These are phyloP conservation scores for Nyctibius grandis DNA, from an alignment of 2,797 vertebrate species.

Conservation along the genomic window DNA sequence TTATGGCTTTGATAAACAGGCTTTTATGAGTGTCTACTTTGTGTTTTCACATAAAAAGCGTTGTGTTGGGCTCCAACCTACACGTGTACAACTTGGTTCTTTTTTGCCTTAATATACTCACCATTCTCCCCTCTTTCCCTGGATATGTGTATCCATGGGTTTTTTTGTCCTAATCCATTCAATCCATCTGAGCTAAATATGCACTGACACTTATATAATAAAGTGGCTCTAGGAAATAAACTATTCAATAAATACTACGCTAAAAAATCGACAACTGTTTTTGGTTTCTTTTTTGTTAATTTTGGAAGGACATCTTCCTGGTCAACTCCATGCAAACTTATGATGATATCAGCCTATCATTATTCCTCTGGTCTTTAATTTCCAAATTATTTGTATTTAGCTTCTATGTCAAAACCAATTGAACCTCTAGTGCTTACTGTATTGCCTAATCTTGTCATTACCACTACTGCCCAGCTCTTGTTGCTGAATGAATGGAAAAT, in stretches of 20 bases:
- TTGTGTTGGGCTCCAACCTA: neutral
- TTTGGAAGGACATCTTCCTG: neutral
- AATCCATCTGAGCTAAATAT: neutral
- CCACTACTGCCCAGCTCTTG: fast-evolving
- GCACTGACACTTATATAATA: neutral
- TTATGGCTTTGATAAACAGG: constrained; percentile 5
- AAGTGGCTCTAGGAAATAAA: neutral
- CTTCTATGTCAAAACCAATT: neutral
- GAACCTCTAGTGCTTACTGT: neutral
- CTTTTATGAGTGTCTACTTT: neutral
- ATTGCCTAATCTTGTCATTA: neutral
- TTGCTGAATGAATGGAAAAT: neutral
- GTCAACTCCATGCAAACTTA: neutral
- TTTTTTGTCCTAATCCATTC: neutral
- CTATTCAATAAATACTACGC: constrained; percentile 8
- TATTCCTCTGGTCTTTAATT: neutral
- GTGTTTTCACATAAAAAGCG: neutral
- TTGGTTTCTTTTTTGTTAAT: neutral
- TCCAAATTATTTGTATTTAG: neutral
- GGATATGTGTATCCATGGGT: neutral
- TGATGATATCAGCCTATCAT: fast-evolving
- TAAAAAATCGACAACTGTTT: neutral
- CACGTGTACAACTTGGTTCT: neutral
- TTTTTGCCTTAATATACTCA: neutral
- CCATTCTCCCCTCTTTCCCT: neutral